phyloP scores from a whole-genome alignment of 2,113 vertebrate genomes.

The Scopus umbretta region DNA sequence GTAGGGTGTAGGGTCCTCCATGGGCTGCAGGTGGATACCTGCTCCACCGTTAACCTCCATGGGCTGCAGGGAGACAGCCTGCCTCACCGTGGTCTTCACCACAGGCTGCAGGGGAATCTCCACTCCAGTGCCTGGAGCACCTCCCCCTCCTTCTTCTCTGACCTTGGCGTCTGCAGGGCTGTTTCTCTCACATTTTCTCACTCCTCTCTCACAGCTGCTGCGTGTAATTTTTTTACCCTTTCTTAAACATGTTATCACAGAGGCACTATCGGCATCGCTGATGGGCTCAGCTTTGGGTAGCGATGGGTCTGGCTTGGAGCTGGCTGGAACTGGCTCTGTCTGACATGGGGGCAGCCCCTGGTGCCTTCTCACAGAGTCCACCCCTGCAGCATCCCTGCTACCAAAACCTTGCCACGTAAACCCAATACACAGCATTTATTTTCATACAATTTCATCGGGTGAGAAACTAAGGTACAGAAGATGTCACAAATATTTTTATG shows the following conservation, averaged over 20 bases:
- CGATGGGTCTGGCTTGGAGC: neutral
- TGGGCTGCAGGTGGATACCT: too few species aligned
- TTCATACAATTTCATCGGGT: neutral
- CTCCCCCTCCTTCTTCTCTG: neutral
- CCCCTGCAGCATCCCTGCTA: neutral
- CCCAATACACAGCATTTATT: neutral
- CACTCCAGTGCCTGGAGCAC: accelerated
- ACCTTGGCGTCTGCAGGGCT: neutral
- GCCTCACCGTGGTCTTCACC: neutral
- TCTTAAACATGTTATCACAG: neutral
- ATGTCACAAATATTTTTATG: neutral
- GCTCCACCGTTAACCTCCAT: neutral
- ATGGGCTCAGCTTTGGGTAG: neutral
- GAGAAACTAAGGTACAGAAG: neutral
- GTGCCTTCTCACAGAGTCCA: neutral
- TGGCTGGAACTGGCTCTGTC: neutral
- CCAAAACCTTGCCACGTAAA: neutral
- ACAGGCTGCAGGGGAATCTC: neutral
- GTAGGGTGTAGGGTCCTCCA: neutral
- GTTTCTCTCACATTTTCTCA: neutral
- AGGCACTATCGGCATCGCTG: neutral
- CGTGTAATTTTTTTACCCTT: neutral
- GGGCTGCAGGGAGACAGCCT: neutral
- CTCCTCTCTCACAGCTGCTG: neutral
- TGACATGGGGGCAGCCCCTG: neutral